A percentile compares a stretch with the other conserved stretches of the same genome.
Conservation (phyloP, 1,140 invertebrate species). For the Venustaconcha ellipsiformis region DNA sequence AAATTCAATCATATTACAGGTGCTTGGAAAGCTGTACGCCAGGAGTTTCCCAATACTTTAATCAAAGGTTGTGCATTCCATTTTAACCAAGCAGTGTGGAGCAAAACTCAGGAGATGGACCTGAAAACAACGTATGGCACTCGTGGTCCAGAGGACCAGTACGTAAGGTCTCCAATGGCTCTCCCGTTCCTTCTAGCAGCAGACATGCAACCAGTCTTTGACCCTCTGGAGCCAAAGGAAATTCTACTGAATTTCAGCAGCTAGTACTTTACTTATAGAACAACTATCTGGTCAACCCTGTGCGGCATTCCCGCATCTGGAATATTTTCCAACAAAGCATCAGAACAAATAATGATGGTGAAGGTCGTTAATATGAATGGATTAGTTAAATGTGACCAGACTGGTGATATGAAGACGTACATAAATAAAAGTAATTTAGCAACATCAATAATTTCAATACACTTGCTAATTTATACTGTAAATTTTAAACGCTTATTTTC, state of each 20-base stretch:
- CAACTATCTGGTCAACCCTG: not conserved
- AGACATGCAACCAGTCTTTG: not conserved
- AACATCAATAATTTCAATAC: too few relatives aligned
- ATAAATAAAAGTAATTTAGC: too few relatives aligned
- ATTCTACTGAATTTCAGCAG: not conserved
- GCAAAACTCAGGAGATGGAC: not conserved
- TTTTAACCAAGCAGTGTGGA: not conserved
- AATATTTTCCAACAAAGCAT: not conserved
- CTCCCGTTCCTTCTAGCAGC: constrained; percentile 1
- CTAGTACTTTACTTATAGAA: not conserved
- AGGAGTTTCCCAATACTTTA: not conserved
- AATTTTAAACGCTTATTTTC: too few relatives aligned
- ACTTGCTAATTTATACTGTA: too few relatives aligned
- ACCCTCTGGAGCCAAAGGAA: not conserved
- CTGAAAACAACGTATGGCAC: not conserved
- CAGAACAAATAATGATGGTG: not conserved
- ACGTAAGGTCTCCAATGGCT: not conserved
- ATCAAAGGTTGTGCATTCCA: constrained; percentile 9
- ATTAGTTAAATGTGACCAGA: too few relatives aligned
- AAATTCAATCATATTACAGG: not conserved
- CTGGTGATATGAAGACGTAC: too few relatives aligned
- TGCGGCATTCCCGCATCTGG: not conserved
- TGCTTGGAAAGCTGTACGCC: not conserved
- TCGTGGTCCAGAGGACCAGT: not conserved
- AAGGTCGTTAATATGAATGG: not conserved